Base-by-base conservation (phyloP, 2,888 invertebrate species). In the Eremobia ochroleuca region DNA sequence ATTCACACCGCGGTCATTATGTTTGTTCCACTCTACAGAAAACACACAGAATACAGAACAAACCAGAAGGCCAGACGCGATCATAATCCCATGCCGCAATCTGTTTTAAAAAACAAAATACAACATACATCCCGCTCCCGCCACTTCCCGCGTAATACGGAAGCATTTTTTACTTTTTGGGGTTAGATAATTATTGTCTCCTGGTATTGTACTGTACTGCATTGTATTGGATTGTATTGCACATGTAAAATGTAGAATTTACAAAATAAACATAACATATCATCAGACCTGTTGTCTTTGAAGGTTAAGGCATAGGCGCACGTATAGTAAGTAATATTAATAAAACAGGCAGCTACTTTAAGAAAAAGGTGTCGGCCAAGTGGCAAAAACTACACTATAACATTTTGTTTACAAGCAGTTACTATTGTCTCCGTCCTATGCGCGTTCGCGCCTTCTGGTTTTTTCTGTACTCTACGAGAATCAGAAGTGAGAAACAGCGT, bases 1-100 rank as follows among this genome's bases (percentile, higher is more conserved):
- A 89, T 88, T 78, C 49, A 55, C 81, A 77, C 78, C 81, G 79
- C 82, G 64, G 62, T 78, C 79, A 84, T 82, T 80, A 80, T 76
- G 76, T 66, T 76, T 68, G 76, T 68, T 37, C 76, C 68, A 68
- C 74, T 73, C 61, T 58, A 75, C 76, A 18, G 40, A 59, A 65
- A 76, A 9, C 25, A 25, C 55, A 58, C 75, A 49, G 82, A 81
- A 58, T 74, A 65, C 34, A 34, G 34, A 80, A 80, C 15, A 34
- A 15, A 2, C 28, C 15, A 62, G 81, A 77, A 71, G 15, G 34
- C 1, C 28, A 25, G 40, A 3, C 18, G 34, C 21, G n/a, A 76
- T 43, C 5, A 31, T 28, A 25, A 28, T 11, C 28, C 0, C 18
- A 18, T 28, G 4, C 3, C 31, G 5, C n/a, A 21, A 13, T 25